phyloP scores from a whole-genome alignment of 1,140 invertebrate genomes.

The Tribolium castaneum region DNA sequence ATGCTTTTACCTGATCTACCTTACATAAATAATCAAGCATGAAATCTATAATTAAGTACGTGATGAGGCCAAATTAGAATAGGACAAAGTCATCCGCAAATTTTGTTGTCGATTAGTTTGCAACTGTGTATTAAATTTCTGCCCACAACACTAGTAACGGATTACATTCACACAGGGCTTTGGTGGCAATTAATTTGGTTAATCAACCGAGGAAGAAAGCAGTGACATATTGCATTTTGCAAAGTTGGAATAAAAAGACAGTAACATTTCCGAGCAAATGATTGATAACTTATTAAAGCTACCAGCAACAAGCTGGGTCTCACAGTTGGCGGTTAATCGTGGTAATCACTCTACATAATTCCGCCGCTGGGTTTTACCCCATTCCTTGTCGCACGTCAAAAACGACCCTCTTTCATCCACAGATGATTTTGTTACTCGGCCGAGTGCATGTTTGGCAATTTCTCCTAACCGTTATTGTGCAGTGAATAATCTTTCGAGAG shows the following conservation, averaged over 20 bases:
- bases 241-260: conserved; percentile 7
- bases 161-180: conserved; percentile 1
- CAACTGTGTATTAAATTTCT: neutral
- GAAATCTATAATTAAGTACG: conserved; percentile 10
- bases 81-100: neutral
- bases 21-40: conserved; percentile 5
- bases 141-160: neutral
- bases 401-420: neutral
- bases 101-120: neutral
- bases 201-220: neutral
- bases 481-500: neutral
- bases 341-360: conserved; percentile 36
- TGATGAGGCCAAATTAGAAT: neutral
- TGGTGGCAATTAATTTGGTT: conserved; percentile 9
- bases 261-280: neutral
- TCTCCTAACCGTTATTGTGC: neutral
- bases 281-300: conserved; percentile 39
- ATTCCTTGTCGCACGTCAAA: neutral
- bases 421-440: neutral
- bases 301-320: conserved; percentile 3
- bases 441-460: neutral
- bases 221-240: conserved; percentile 3
- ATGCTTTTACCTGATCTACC: conserved; percentile 16
- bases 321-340: conserved; percentile 28
- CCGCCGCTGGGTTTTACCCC: neutral